Evolutionary conservation across 2,797 vertebrate genomes (phyloP).

Genomic region (Megaceryle alcyon): DNA sequence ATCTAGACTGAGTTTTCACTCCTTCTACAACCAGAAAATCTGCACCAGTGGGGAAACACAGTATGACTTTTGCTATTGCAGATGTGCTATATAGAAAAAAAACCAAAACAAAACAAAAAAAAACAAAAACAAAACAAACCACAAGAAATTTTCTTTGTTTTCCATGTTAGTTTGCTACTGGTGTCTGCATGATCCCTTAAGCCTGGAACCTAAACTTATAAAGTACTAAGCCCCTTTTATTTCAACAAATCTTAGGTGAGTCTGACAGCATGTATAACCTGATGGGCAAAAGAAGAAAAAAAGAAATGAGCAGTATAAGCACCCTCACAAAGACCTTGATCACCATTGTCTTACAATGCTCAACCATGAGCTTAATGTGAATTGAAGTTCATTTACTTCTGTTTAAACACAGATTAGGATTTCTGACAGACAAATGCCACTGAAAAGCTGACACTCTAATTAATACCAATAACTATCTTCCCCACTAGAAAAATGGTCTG

Average conservation of each 20-base stretch:
- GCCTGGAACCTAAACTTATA: background rate
- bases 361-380: conserved; percentile 71
- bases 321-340: conserved; percentile 32
- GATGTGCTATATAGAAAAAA: background rate
- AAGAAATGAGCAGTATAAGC: background rate
- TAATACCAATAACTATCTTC: conserved; percentile 77
- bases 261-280: background rate
- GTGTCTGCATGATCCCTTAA: background rate
- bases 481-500: conserved; percentile 47
- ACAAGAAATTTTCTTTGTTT: background rate
- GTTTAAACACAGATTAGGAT: conserved; percentile 82
- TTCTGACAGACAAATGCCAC: conserved; percentile 78
- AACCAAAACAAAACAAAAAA: background rate
- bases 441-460: conserved; percentile 79
- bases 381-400: conserved; percentile 78
- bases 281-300: background rate
- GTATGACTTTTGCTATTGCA: background rate
- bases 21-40: background rate
- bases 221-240: background rate
- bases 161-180: background rate
- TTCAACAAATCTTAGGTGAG: background rate
- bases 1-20: background rate
- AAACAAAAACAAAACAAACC: no score
- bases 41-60: background rate
- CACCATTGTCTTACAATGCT: conserved; percentile 39